phyloP scores from a whole-genome alignment of 1,140 invertebrate species.

The Ceratoteleas bidentatus region DNA sequence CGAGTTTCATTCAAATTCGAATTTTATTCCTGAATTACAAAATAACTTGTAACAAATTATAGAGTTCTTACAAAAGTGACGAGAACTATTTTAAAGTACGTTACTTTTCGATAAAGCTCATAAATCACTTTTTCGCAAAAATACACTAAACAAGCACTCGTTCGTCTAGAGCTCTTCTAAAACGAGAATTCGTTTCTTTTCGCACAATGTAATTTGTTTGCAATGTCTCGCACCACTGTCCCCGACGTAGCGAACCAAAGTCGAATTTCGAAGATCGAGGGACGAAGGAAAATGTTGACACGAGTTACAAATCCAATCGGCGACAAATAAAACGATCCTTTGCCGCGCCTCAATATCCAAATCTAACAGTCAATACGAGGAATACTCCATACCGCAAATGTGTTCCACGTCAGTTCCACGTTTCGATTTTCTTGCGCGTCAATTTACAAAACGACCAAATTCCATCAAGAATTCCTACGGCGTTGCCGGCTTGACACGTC shows the following conservation, averaged over 20 bases:
- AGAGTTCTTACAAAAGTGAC: too few species aligned
- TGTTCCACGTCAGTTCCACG: slow-evolving; percentile 61
- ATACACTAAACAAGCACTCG: too few species aligned
- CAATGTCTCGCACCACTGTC: not conserved
- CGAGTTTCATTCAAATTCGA: too few species aligned
- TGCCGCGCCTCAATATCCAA: slow-evolving; percentile 22
- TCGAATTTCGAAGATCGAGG: not conserved
- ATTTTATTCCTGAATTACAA: too few species aligned
- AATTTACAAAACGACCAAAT: slow-evolving; percentile 65
- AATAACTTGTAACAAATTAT: too few species aligned
- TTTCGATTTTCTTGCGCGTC: slow-evolving; percentile 62
- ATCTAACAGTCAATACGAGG: slow-evolving; percentile 48
- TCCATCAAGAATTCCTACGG: slow-evolving; percentile 54
- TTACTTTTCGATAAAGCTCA: too few species aligned
- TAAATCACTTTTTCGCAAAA: too few species aligned
- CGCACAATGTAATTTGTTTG: not conserved
- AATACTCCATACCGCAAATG: slow-evolving; percentile 44
- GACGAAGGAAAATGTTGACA: slow-evolving; percentile 1
- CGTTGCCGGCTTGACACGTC: slow-evolving; percentile 47
- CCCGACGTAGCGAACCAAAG: slow-evolving; percentile 10
- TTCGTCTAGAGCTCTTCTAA: too few species aligned
- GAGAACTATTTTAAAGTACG: too few species aligned
- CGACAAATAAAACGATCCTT: slow-evolving; percentile 35
- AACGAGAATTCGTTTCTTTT: not conserved
- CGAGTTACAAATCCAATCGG: slow-evolving; percentile 38